phyloP scores from a whole-genome alignment of 2,113 vertebrate species.

The Eupsittula cactorum region DNA sequence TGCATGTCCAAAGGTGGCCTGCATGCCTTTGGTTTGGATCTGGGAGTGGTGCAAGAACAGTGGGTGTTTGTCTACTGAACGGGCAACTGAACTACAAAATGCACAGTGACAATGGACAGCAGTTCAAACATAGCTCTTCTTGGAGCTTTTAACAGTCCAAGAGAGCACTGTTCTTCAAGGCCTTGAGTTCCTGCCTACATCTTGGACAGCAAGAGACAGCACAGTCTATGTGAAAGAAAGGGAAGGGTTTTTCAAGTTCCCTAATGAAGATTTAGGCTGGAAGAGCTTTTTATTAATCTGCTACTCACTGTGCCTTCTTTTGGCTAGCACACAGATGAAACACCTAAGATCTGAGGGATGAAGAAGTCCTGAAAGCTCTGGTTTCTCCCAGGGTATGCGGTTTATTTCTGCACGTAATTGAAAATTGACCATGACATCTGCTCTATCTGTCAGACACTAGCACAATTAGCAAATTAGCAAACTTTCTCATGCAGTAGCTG shows the following conservation, averaged over 20 bases:
- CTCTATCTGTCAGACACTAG: neutral
- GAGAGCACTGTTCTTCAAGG: neutral
- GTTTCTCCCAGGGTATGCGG: neutral
- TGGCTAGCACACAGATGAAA: neutral
- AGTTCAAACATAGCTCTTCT: neutral
- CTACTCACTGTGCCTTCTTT: neutral
- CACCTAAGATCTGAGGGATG: neutral
- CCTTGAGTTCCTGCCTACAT: neutral
- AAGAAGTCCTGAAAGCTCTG: neutral
- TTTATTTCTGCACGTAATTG: neutral
- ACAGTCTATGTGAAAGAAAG: rapidly evolving
- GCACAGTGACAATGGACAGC: neutral
- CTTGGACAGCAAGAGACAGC: neutral
- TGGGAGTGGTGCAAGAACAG: neutral
- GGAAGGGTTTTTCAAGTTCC: neutral
- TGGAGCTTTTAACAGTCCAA: neutral
- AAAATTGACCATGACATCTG: neutral
- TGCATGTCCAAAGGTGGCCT: neutral
- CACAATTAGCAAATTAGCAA: neutral
- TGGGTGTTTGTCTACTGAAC: neutral
- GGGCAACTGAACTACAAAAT: neutral
- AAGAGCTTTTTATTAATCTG: neutral
- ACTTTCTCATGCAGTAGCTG: neutral
- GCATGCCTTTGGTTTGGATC: neutral
- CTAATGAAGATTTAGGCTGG: neutral